Percentiles rank a stretch among this genome's conserved stretches.
Conservation (phyloP, 2,797 vertebrate genomes). For the Simalia tracyae region DNA sequence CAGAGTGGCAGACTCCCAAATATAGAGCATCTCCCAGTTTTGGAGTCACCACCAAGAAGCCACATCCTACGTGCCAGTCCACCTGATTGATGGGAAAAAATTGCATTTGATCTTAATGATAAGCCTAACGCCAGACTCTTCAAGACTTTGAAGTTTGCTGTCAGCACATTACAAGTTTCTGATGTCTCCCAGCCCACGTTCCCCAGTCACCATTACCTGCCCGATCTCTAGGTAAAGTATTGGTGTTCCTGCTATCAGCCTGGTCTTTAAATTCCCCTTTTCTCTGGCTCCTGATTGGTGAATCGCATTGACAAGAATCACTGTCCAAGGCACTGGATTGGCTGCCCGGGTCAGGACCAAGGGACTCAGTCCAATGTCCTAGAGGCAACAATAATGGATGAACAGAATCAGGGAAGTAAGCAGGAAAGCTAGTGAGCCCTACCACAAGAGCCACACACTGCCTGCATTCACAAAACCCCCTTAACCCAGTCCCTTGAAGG, state of each 20-base stretch:
- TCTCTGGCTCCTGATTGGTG: background rate
- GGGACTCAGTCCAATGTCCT: background rate
- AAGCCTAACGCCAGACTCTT: background rate
- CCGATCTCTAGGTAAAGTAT: background rate
- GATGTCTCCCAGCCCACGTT: background rate
- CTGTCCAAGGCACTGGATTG: background rate
- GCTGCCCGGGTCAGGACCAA: background rate
- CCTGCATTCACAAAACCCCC: background rate
- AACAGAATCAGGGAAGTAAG: no score
- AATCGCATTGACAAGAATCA: slow-evolving; percentile 5
- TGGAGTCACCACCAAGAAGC: background rate
- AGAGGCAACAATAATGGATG: background rate
- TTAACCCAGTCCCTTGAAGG: background rate
- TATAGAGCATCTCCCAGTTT: background rate
- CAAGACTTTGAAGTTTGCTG: background rate
- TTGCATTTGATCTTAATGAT: background rate
- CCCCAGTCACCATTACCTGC: background rate
- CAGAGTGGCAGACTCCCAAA: background rate
- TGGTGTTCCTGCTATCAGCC: background rate
- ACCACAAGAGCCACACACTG: background rate
- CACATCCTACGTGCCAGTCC: background rate
- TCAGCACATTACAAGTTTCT: background rate
- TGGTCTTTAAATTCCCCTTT: background rate
- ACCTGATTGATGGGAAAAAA: background rate
- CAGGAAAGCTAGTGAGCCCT: background rate